Evolutionary conservation across 2,797 vertebrate genomes (phyloP).

Genomic region (Falco concolor): DNA sequence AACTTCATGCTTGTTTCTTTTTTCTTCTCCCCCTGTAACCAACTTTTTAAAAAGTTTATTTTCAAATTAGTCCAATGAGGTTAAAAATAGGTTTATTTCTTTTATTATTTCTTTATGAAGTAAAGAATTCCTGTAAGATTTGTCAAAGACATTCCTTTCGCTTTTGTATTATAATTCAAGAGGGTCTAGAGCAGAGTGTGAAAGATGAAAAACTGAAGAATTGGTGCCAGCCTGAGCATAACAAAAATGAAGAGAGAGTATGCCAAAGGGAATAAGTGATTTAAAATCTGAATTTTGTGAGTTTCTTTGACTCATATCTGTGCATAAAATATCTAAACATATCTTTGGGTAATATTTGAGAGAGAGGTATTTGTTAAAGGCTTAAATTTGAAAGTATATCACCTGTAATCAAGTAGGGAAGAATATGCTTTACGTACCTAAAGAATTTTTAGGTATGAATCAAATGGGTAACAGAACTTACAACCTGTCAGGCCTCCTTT

Average conservation of each 20-base stretch:
- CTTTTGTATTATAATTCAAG: not conserved
- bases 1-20: not conserved
- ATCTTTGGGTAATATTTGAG: constrained; percentile 10
- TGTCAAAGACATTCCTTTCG: not conserved
- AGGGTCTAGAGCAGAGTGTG: not conserved
- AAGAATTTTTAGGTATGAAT: not conserved
- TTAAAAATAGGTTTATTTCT: not conserved
- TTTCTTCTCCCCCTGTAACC: not conserved
- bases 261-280: not conserved
- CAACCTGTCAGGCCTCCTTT: not conserved
- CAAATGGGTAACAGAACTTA: not conserved
- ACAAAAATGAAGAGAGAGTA: not conserved
- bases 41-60: not conserved
- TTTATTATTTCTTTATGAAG: not conserved
- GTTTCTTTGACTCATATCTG: not conserved
- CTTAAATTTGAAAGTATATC: not conserved
- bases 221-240: not conserved
- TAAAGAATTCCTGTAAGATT: not conserved
- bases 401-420: not conserved
- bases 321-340: not conserved
- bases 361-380: not conserved
- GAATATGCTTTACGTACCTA: not conserved
- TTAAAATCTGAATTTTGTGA: not conserved
- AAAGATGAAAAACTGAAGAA: not conserved
- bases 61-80: not conserved